Evolutionary conservation across 2,888 invertebrate species (phyloP).

Genomic region (Rhagonycha lutea): DNA sequence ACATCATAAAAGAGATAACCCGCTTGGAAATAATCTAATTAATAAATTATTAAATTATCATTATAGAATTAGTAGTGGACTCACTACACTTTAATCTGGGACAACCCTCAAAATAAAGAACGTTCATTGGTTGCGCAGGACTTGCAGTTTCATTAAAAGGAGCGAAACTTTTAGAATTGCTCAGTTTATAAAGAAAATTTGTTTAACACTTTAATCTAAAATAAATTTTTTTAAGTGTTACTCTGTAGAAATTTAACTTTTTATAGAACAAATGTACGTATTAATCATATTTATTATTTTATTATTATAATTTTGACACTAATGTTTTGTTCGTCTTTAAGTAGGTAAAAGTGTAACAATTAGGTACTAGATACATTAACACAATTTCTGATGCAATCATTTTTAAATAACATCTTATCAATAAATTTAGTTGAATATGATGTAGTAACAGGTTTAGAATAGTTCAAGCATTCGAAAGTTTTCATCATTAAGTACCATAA

Average conservation of each 20-base stretch:
- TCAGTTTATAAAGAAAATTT: conserved; percentile 30
- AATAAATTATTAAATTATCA: conserved; percentile 7
- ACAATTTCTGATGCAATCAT: conserved; percentile 10
- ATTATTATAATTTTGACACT: neutral
- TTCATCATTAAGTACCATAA: neutral
- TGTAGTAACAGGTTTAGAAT: neutral
- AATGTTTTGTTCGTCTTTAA: neutral
- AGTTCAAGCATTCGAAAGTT: neutral
- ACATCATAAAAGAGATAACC: conserved; percentile 11
- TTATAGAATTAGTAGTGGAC: conserved; percentile 5
- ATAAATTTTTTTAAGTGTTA: neutral
- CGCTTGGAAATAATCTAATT: neutral
- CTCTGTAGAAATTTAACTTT: neutral
- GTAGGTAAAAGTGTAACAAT: neutral
- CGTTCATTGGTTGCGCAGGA: conserved; percentile 30
- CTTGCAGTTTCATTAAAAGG: conserved; percentile 31
- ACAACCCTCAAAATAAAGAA: conserved; percentile 16
- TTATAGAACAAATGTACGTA: neutral
- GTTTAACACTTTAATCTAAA: neutral
- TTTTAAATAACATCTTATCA: neutral
- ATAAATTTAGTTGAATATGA: neutral
- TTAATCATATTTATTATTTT: neutral
- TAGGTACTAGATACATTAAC: neutral
- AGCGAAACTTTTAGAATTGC: conserved; percentile 30
- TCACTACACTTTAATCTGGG: conserved; percentile 16